Percentiles rank a stretch among this genome's conserved stretches.
Conservation (phyloP, 2,888 invertebrate species). For the Blera fallax region DNA sequence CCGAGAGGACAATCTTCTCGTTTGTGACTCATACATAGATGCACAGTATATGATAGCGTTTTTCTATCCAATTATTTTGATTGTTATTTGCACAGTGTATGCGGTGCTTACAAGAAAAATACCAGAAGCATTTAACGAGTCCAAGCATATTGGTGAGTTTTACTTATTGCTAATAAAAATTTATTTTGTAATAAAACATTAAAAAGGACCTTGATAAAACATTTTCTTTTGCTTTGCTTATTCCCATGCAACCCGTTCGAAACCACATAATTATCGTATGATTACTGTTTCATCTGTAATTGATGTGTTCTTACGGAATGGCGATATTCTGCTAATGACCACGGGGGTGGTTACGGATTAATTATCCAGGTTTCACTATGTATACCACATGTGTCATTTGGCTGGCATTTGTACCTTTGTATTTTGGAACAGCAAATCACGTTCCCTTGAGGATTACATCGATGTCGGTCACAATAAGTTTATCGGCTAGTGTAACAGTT, state of each 20-base stretch:
- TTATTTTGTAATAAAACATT: background rate
- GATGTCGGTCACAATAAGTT: slow-evolving; percentile 97
- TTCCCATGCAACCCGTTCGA: background rate
- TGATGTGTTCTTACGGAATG: background rate
- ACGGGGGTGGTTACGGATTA: slow-evolving; percentile 13
- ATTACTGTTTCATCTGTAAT: background rate
- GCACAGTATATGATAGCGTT: slow-evolving; percentile 97
- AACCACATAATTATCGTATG: background rate
- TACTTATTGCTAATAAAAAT: background rate
- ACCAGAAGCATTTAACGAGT: slow-evolving; percentile 99
- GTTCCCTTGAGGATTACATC: slow-evolving; percentile 95
- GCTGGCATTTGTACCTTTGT: slow-evolving; percentile 98
- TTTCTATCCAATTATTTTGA: slow-evolving; percentile 94
- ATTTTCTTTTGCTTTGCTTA: background rate
- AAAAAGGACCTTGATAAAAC: background rate
- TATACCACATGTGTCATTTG: slow-evolving; percentile 99
- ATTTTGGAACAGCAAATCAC: slow-evolving; percentile 97
- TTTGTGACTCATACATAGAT: slow-evolving; percentile 95
- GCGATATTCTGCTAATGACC: background rate
- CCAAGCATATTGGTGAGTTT: slow-evolving; percentile 94
- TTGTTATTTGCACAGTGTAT: slow-evolving; percentile 96
- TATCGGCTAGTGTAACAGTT: slow-evolving; percentile 96
- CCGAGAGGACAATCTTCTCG: slow-evolving; percentile 94
- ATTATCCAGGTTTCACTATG: slow-evolving; percentile 94
- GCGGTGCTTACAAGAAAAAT: slow-evolving; percentile 97